These are phyloP conservation scores for Sebastes wilsoni DNA, from an alignment of 2,797 vertebrate species.

Conservation along the genomic window DNA sequence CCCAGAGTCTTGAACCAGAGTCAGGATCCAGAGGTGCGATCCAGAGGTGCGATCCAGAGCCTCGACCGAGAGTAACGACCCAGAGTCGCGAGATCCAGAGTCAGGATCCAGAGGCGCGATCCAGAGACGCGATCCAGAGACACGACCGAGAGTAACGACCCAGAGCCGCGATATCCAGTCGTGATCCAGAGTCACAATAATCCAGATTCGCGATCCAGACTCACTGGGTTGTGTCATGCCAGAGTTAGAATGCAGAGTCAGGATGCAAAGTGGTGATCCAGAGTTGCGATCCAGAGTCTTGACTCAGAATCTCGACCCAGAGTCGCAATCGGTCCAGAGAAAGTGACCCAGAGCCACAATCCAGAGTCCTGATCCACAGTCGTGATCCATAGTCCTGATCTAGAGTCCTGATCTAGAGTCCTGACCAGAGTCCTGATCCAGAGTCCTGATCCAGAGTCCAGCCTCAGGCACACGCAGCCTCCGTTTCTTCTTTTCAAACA, in stretches of 20 bases:
- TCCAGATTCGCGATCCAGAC: neutral
- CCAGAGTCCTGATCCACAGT: no score
- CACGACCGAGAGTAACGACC: neutral
- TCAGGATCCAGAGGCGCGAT: neutral
- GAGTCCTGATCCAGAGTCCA: no score
- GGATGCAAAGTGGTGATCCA: no score
- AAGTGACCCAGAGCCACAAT: no score
- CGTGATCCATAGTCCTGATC: neutral
- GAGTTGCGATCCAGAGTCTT: neutral
- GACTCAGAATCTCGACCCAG: no score
- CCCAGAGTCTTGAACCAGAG: neutral
- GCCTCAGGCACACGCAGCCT: neutral
- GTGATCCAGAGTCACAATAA: neutral
- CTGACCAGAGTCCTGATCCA: rapidly evolving
- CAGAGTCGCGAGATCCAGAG: neutral
- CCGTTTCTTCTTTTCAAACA: neutral
- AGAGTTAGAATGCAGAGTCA: neutral
- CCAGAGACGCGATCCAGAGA: neutral
- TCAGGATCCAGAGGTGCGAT: neutral
- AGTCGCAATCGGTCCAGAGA: no score
- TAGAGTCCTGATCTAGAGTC: rapidly evolving
- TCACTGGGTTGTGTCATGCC: neutral
- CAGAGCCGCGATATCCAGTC: neutral
- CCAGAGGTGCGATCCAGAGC: neutral
- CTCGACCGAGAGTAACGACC: neutral